Evolutionary conservation across 2,888 invertebrate genomes (phyloP).

Genomic region (Brachycybe producta): DNA sequence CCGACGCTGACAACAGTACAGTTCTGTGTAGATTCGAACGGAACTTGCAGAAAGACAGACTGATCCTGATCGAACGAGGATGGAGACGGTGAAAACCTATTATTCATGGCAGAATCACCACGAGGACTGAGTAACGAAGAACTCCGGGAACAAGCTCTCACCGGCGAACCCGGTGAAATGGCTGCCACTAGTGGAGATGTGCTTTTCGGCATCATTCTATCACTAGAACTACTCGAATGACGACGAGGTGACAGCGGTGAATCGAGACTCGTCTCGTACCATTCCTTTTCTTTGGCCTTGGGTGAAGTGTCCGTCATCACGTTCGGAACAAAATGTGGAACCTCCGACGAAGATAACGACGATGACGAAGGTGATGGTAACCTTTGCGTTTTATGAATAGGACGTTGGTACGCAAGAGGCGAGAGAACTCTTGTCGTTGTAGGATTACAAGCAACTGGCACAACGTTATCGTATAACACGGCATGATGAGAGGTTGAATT

Average conservation of each 20-base stretch:
- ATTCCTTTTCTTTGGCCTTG: conserved; percentile 44
- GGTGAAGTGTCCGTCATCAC: not conserved
- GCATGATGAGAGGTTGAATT: too few species aligned
- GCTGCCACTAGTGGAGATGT: not conserved
- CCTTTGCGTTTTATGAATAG: too few species aligned
- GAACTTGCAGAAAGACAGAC: conserved; percentile 32
- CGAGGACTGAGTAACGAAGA: not conserved
- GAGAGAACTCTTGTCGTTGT: too few species aligned
- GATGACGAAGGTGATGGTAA: too few species aligned
- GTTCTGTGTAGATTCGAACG: conserved; percentile 64
- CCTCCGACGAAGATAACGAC: too few species aligned
- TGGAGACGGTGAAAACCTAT: conserved; percentile 4
- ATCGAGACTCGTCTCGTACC: conserved; percentile 56
- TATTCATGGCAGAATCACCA: not conserved
- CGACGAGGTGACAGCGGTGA: conserved; percentile 36
- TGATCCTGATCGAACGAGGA: conserved; percentile 13
- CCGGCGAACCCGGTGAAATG: not conserved
- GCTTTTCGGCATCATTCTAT: not conserved
- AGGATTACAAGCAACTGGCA: too few species aligned
- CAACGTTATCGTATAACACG: too few species aligned
- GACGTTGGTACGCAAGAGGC: too few species aligned
- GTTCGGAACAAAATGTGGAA: too few species aligned
- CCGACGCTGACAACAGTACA: conserved; percentile 75
- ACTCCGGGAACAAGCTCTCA: not conserved
- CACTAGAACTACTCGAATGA: not conserved